phyloP scores from a whole-genome alignment of 2,888 invertebrate genomes.

The Rutpela maculata region DNA sequence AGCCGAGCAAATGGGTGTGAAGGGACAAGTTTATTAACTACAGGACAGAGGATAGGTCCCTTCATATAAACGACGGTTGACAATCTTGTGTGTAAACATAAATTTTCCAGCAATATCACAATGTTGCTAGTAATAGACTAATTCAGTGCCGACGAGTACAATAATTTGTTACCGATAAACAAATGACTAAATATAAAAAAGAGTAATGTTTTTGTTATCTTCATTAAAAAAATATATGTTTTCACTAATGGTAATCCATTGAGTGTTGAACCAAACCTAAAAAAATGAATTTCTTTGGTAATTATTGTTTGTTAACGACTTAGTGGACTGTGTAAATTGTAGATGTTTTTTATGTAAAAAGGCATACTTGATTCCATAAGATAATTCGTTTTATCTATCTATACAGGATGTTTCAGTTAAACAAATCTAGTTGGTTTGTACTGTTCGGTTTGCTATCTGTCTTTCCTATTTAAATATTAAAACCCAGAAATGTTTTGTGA shows the following conservation, averaged over 20 bases:
- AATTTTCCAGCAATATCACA: constrained; percentile 18
- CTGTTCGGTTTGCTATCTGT: no score
- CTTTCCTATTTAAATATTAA: no score
- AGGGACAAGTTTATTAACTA: constrained; percentile 47
- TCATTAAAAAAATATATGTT: background rate
- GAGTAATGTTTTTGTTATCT: background rate
- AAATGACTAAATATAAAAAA: background rate
- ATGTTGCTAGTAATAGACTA: constrained; percentile 7
- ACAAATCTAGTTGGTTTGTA: no score
- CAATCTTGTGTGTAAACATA: constrained; percentile 16
- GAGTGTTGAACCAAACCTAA: background rate
- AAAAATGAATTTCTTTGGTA: background rate
- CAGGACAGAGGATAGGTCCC: constrained; percentile 39
- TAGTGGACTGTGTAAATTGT: no score
- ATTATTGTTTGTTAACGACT: no score
- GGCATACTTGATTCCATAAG: no score
- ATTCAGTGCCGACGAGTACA: background rate
- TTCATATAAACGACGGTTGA: constrained; percentile 36
- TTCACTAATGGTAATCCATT: background rate
- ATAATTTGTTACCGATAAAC: background rate
- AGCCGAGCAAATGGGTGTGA: constrained; percentile 38
- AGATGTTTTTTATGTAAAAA: no score
- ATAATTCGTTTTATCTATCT: no score
- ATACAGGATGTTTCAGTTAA: no score
- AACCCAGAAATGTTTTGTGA: no score